Conservation (phyloP, 2,888 invertebrate genomes). For the Drosophila incognita region DNA sequence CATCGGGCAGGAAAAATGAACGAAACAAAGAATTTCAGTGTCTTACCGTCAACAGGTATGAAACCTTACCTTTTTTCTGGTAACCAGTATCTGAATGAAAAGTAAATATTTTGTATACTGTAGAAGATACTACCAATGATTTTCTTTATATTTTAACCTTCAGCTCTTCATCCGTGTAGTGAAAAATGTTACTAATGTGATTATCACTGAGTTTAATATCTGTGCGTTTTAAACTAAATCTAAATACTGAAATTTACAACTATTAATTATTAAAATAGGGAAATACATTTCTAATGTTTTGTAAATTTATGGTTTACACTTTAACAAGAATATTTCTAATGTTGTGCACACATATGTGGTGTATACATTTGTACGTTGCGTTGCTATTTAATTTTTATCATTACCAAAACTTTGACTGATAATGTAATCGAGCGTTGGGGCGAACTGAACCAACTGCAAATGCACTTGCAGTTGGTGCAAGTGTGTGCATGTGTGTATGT, state of each 20-base stretch:
- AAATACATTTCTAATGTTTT: neutral
- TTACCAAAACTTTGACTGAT: slow-evolving; percentile 40
- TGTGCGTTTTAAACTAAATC: neutral
- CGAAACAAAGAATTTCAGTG: neutral
- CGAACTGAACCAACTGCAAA: slow-evolving; percentile 14
- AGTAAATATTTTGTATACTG: neutral
- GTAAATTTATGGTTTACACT: neutral
- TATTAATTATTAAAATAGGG: neutral
- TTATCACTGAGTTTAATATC: neutral
- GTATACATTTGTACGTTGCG: neutral
- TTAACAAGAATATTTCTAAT: neutral
- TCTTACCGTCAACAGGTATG: slow-evolving; percentile 13
- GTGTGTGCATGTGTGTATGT: slow-evolving; percentile 10
- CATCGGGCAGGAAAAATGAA: slow-evolving; percentile 1
- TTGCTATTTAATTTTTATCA: slow-evolving; percentile 39
- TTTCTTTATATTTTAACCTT: neutral
- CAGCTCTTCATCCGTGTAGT: neutral
- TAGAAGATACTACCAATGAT: neutral
- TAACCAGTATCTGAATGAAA: neutral
- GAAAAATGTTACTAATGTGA: neutral
- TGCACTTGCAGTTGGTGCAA: slow-evolving; percentile 27
- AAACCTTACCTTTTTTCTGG: neutral
- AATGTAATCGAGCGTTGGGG: slow-evolving; percentile 42
- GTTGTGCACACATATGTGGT: neutral
- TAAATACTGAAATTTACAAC: neutral